Base-by-base conservation (phyloP, 92 coral and sea anemone species). In the Zoanthus solanderi region DNA sequence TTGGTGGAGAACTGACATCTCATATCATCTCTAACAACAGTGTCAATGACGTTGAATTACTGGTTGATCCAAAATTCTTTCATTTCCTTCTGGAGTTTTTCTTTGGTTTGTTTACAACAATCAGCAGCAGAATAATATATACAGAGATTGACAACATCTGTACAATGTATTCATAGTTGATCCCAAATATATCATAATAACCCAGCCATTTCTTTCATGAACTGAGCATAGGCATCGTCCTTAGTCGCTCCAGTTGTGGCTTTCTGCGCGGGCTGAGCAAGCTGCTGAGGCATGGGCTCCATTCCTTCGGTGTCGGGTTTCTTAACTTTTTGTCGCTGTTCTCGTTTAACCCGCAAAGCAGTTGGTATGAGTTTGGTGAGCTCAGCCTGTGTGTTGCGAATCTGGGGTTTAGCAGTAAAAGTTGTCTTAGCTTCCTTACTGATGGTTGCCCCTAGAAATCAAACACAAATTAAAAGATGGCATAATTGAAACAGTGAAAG, bases 161-260 rank as follows among this genome's bases (percentile, higher is more conserved):
- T 4, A 30, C n/a, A 23, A 13, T 60, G 66, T 15, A 0, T 60
- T 17, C 30, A 17, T 63, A 63, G 10, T 12, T 4, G 29, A 17
- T 9, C n/a, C 2, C 29, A 16, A 63, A 44, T 34, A 16, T 0
- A 30, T 69, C 46, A 94, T 87, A 94, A 46, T n/a, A 97, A 91
- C 14, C 98, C 95, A 75, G 90, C 93, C 99, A 97, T 95, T 95
- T 97, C 99, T 65, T 94, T 95, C 99, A 97, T 97, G 90, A 97
- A 97, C 72, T 93, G 92, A 12, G 99, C 99, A 65, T 97, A 97
- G 0, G 99, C 99, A 86, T 97, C 99, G 92, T 97, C 99, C 87
- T 97, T 97, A 4, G 99, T 97, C 0, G 96, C 97, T 15, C 92
- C 87, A 45, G 93, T 98, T 44, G 93, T 87, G 47, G 93, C 95